Conservation (phyloP, 1,140 invertebrate species). For the Stegodyphus dumicola region DNA sequence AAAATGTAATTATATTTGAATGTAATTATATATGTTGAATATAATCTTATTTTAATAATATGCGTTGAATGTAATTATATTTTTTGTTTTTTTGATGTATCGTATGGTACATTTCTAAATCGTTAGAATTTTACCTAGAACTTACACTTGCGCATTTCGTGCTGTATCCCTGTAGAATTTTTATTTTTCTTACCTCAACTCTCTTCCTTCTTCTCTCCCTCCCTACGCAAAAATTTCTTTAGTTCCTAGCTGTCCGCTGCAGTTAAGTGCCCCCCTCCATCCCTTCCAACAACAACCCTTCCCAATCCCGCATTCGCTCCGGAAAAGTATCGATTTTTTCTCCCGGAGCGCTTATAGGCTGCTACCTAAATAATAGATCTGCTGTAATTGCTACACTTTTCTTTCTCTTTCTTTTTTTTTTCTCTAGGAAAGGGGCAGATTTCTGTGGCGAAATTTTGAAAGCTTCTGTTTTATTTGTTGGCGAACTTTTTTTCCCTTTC, state of each 20-base stretch:
- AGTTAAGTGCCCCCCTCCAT: constrained; percentile 24
- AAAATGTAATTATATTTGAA: too few species aligned
- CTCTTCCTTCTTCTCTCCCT: constrained; percentile 5
- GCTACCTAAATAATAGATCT: constrained; percentile 45
- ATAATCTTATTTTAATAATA: too few species aligned
- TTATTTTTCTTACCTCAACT: constrained; percentile 40
- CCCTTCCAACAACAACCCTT: background rate
- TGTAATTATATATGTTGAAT: too few species aligned
- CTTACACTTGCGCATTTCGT: constrained; percentile 3
- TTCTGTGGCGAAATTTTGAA: background rate
- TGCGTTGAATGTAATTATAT: too few species aligned
- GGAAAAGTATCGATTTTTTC: constrained; percentile 32
- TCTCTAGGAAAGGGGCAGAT: background rate
- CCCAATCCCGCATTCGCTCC: too few species aligned
- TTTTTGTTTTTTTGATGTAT: too few species aligned
- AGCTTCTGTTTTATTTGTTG: constrained; percentile 36
- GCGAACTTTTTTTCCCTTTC: constrained; percentile 18
- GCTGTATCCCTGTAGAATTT: constrained; percentile 3
- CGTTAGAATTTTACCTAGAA: background rate
- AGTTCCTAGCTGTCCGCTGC: constrained; percentile 33
- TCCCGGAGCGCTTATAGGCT: constrained; percentile 16
- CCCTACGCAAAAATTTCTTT: constrained; percentile 18
- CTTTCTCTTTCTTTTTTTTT: constrained; percentile 21
- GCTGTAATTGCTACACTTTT: constrained; percentile 38
- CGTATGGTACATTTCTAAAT: too few species aligned